Evolutionary conservation across 2,888 invertebrate species (phyloP), one percentile per base, ranked within the genome.

Genomic region (Campaea margaritaria): DNA sequence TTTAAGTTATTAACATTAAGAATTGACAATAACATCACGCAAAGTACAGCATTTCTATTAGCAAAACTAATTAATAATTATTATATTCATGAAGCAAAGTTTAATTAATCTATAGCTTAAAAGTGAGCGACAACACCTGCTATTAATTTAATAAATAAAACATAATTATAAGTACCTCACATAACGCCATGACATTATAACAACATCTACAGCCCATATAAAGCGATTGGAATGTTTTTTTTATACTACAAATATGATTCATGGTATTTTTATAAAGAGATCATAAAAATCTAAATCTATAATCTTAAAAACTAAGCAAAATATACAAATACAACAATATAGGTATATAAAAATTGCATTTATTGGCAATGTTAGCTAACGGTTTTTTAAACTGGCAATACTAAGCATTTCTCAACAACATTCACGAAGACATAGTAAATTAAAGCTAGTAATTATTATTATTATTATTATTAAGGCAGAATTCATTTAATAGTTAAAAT

Each of bases 191-290:
- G 79, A 80, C 81, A 83, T 78, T 82, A 79, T 75, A 73, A 70
- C 77, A 82, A 73, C 72, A 58, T 67, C 58, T 62, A 64, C 64
- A 71, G 74, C 76, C 75, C 76, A 78, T 82, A 82, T 72, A 59
- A 83, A 86, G 83, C 85, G 70, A 85, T 60, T 86, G 86, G 88
- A 88, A 88, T 87, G 86, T 83, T 67, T 58, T 74, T 57, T 66
- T n/a, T n/a, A n/a, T 74, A 73, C 74, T 70, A 74, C 72, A 81
- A 81, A 68, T 46, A 76, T 59, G 62, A 67, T 56, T 58, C 48
- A 63, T 66, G 66, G 64, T 70, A 74, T 69, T 69, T 67, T 69
- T 69, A 73, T 73, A 73, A 74, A 73, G 71, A 72, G 67, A 70
- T 73, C 70, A 55, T 58, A 41, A 41, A 59, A 36, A 13, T 44